phyloP scores from a whole-genome alignment of 2,113 vertebrate genomes.

The Sturnus vulgaris region DNA sequence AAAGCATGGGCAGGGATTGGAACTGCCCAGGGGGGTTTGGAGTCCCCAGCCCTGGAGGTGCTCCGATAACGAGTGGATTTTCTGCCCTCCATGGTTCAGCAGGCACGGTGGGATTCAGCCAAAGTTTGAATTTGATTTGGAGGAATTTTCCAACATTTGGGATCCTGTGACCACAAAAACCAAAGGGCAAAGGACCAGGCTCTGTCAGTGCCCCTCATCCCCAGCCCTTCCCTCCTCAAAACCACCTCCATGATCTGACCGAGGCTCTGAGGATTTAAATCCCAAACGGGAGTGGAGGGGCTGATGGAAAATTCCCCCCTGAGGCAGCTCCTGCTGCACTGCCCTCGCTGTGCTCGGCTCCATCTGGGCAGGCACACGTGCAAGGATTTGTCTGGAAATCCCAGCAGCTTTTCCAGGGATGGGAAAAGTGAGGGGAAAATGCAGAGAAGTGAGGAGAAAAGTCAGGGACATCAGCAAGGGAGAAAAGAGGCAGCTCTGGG shows the following conservation, averaged over 20 bases:
- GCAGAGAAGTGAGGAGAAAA: neutral
- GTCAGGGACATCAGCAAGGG: neutral
- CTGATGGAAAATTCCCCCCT: neutral
- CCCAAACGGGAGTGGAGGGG: neutral
- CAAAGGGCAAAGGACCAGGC: neutral
- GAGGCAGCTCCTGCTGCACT: neutral
- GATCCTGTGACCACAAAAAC: neutral
- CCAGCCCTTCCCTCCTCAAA: neutral
- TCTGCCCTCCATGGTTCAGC: neutral
- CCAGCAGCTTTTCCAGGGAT: neutral
- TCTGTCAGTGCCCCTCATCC: accelerated
- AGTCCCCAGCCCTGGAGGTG: neutral
- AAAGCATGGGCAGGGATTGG: neutral
- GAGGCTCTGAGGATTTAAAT: neutral
- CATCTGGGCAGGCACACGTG: neutral
- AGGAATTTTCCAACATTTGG: neutral
- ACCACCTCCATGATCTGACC: no score
- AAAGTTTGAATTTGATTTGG: neutral
- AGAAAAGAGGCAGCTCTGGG: neutral
- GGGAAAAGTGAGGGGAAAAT: neutral
- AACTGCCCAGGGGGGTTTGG: neutral
- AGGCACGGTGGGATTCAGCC: accelerated
- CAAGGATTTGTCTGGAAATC: neutral
- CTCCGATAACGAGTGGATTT: no score
- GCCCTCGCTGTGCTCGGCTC: accelerated